phyloP scores from a whole-genome alignment of 2,797 vertebrate genomes.

The Choloepus didactylus region DNA sequence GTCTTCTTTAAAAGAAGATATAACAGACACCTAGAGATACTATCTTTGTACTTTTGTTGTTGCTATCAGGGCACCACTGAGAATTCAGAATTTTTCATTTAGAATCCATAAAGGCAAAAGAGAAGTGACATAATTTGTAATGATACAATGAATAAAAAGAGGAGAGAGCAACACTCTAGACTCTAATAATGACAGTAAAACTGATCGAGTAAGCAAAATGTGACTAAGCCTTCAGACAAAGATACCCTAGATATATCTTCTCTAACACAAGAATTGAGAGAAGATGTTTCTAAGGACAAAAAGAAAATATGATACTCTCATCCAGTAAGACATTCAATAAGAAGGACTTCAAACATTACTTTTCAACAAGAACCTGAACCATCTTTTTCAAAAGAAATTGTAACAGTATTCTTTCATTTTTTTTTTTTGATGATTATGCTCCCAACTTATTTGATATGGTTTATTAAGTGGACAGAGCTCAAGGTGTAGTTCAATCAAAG shows the following conservation, averaged over 20 bases:
- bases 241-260: background rate
- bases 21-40: conserved; percentile 36
- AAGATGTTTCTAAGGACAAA: background rate
- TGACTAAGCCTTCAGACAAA: background rate
- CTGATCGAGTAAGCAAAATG: background rate
- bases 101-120: background rate
- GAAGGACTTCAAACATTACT: background rate
- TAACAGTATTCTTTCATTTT: background rate
- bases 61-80: background rate
- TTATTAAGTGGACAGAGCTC: background rate
- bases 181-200: background rate
- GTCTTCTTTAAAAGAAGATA: conserved; percentile 43
- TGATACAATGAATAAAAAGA: background rate
- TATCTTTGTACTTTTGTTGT: background rate
- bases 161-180: background rate
- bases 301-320: background rate
- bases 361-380: conserved; percentile 22
- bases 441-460: background rate
- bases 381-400: conserved; percentile 18
- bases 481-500: background rate
- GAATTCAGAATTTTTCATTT: conserved; percentile 57
- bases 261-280: conserved; percentile 1
- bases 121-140: background rate
- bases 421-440: background rate
- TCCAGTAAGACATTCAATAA: conserved; percentile 10